A percentile compares a stretch with the other conserved stretches of the same genome.
Conservation (phyloP, 2,888 invertebrate genomes). For the Thereva nobilitata region DNA sequence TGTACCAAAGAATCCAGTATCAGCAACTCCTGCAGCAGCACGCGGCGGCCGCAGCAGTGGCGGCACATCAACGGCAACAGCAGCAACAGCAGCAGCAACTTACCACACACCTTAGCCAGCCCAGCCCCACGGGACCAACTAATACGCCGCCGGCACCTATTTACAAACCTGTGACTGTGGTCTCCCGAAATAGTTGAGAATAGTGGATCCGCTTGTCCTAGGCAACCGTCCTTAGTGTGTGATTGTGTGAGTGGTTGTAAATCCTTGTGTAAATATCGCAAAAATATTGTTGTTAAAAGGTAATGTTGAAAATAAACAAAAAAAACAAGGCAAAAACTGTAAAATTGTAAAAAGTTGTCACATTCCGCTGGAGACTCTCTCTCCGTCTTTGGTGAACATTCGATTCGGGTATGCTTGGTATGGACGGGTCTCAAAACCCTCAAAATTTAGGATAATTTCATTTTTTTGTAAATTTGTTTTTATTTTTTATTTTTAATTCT, state of each 20-base stretch:
- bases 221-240: conserved; percentile 32
- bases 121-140: conserved; percentile 44
- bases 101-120: conserved; percentile 52
- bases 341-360: no score
- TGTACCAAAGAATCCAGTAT: conserved; percentile 60
- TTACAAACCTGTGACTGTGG: conserved; percentile 61
- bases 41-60: conserved; percentile 56
- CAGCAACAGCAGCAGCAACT: conserved; percentile 46
- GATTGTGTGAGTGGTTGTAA: conserved; percentile 18
- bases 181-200: conserved; percentile 64
- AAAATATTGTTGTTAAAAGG: conserved; percentile 21
- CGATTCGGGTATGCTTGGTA: no score
- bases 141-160: conserved; percentile 54
- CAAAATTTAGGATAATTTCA: no score
- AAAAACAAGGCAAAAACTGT: no score
- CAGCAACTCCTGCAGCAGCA: conserved; percentile 59
- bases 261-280: conserved; percentile 12
- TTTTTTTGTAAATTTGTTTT: no score
- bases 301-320: no score
- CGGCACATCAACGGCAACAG: conserved; percentile 57
- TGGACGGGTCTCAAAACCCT: no score
- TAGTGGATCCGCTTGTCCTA: conserved; percentile 24
- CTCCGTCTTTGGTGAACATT: no score
- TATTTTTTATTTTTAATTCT: no score
- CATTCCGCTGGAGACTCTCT: no score